These are phyloP conservation scores for Zaprionus camerounensis DNA, from an alignment of 1,140 invertebrate genomes.

Conservation along the genomic window DNA sequence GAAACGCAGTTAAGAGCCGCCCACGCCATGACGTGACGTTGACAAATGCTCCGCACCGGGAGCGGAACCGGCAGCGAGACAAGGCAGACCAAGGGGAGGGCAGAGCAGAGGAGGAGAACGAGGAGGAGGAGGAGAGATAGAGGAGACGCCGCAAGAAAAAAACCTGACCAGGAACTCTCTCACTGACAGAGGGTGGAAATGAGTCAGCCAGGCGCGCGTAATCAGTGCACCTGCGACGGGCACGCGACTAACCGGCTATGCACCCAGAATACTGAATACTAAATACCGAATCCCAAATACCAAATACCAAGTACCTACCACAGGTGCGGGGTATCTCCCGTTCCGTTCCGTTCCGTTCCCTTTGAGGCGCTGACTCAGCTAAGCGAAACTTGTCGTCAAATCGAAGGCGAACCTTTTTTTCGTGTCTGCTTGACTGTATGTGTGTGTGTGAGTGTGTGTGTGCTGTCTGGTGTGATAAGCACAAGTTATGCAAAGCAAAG, in stretches of 20 bases:
- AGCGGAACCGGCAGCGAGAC: conserved; percentile 17
- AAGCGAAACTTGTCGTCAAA: conserved; percentile 54
- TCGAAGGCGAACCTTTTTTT: conserved; percentile 19
- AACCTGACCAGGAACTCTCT: conserved; percentile 11
- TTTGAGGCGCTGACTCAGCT: conserved; percentile 50
- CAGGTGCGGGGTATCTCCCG: background rate
- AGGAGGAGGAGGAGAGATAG: background rate
- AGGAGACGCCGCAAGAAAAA: background rate
- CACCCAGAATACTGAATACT: conserved; percentile 32
- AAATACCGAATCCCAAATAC: conserved; percentile 22
- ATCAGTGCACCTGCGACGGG: conserved; percentile 75
- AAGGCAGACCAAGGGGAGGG: conserved; percentile 9
- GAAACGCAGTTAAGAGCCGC: conserved; percentile 41
- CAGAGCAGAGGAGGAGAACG: background rate
- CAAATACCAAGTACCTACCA: conserved; percentile 5
- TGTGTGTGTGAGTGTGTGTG: conserved; percentile 6
- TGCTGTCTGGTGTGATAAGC: conserved; percentile 61
- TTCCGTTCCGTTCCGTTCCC: background rate
- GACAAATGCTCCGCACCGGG: conserved; percentile 66
- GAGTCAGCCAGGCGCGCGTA: conserved; percentile 67
- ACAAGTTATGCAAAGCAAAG: conserved; percentile 65
- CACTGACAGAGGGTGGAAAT: conserved; percentile 28
- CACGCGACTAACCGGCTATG: conserved; percentile 62
- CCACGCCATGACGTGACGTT: conserved; percentile 65
- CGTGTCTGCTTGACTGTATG: conserved; percentile 2